Conservation (phyloP, 2,113 vertebrate species). For the Hemiprocne comata region DNA sequence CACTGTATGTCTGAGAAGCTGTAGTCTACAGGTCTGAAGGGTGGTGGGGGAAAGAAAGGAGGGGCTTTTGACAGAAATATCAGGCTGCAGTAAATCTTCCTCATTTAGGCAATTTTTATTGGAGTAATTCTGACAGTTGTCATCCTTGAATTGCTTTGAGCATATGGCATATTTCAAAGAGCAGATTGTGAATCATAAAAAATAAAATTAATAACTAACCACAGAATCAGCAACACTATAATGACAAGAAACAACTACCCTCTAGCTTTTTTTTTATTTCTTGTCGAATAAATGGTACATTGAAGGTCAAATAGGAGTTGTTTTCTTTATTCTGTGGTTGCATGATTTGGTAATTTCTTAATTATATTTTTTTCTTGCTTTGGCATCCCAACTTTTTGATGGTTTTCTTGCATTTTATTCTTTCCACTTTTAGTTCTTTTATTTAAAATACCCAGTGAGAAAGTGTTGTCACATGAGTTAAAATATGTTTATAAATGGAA, state of each 20-base stretch:
- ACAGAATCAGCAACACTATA: constrained; percentile 87
- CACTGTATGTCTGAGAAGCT: constrained; percentile 56
- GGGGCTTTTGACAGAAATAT: constrained; percentile 75
- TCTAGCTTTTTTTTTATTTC: constrained; percentile 80
- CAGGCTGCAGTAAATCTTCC: constrained; percentile 88
- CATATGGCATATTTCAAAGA: constrained; percentile 96
- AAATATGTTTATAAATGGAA: neutral
- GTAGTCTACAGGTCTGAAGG: neutral
- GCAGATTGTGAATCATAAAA: constrained; percentile 96
- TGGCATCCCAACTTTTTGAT: neutral
- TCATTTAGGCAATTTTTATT: constrained; percentile 94
- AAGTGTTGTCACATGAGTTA: neutral
- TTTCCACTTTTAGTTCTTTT: neutral
- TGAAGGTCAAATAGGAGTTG: constrained; percentile 86
- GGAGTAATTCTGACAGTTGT: constrained; percentile 92
- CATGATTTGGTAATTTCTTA: constrained; percentile 41
- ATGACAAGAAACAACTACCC: constrained; percentile 85
- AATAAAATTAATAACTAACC: constrained; percentile 95
- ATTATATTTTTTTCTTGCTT: neutral
- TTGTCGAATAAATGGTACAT: constrained; percentile 73
- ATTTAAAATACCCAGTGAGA: neutral
- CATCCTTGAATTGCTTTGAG: constrained; percentile 92
- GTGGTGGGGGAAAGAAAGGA: constrained; percentile 30
- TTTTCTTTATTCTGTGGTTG: constrained; percentile 51
- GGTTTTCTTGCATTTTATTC: neutral